A percentile compares a stretch with the other conserved stretches of the same genome.
Conservation (phyloP, 2,113 vertebrate species). For the Amia ocellicauda region DNA sequence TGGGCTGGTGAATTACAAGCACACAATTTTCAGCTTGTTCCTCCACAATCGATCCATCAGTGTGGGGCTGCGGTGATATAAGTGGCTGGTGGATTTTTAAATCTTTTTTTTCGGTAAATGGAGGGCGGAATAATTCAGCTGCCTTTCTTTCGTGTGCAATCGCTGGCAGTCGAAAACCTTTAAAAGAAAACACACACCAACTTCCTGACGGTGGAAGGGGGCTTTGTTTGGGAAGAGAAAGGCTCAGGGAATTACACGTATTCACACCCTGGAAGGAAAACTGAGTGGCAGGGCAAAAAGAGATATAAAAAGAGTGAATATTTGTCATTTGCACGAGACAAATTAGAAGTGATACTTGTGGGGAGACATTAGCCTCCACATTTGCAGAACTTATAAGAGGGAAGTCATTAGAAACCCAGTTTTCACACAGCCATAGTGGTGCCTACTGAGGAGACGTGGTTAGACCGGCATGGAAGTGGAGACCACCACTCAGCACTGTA, state of each 20-base stretch:
- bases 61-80: slow-evolving; percentile 13
- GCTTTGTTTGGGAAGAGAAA: not conserved
- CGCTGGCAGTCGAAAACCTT: slow-evolving; percentile 3
- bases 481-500: slow-evolving; percentile 27
- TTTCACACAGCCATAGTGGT: slow-evolving; percentile 1
- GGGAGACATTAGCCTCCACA: too few species aligned
- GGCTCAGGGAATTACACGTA: slow-evolving; percentile 6
- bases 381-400: too few species aligned
- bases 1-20: slow-evolving; percentile 80
- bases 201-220: not conserved
- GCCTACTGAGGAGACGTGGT: too few species aligned
- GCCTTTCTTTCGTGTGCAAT: slow-evolving; percentile 12
- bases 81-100: slow-evolving; percentile 12
- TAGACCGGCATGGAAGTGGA: too few species aligned
- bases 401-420: too few species aligned
- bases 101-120: slow-evolving; percentile 7
- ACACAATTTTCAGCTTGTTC: slow-evolving; percentile 28
- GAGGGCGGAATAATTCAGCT: slow-evolving; percentile 8
- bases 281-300: too few species aligned
- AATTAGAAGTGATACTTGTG: too few species aligned
- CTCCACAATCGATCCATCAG: slow-evolving; percentile 42
- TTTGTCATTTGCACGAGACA: too few species aligned
- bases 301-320: too few species aligned
- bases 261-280: not conserved
- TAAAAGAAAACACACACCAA: not conserved